A percentile compares a stretch with the other conserved stretches of the same genome.
These are phyloP conservation scores for Tympanoctomys barrerae DNA, from an alignment of 2,797 vertebrate species.

Conservation along the genomic window DNA sequence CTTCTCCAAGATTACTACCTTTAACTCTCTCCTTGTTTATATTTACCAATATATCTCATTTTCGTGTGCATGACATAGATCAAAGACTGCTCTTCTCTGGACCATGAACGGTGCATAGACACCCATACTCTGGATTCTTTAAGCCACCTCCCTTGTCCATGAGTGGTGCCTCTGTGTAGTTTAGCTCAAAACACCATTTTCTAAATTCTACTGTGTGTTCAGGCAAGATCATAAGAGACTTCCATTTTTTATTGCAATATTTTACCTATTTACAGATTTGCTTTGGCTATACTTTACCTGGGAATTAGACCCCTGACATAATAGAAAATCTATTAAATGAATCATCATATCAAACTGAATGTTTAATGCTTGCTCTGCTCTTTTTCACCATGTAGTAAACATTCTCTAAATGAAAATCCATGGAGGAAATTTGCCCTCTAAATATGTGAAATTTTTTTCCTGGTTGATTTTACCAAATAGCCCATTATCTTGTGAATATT, in stretches of 20 bases:
- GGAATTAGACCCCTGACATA: neutral
- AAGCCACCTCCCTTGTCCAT: fast-evolving
- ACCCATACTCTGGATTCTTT: neutral
- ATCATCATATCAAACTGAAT: neutral
- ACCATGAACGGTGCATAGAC: neutral
- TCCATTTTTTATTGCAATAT: neutral
- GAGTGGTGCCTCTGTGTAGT: neutral
- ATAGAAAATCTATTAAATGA: neutral
- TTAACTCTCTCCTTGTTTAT: neutral
- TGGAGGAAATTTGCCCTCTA: neutral
- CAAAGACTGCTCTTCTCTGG: neutral
- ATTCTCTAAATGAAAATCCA: neutral
- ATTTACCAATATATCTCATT: neutral
- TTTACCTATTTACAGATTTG: neutral
- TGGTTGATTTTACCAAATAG: neutral
- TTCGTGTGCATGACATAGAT: neutral
- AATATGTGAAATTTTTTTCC: conserved; percentile 25
- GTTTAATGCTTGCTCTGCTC: neutral
- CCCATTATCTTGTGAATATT: neutral
- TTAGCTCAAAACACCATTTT: neutral
- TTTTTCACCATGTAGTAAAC: neutral
- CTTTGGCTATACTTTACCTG: neutral
- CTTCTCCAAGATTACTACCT: neutral
- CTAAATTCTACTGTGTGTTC: neutral
- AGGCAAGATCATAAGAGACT: neutral